phyloP scores from a whole-genome alignment of 2,113 vertebrate species.

The Isichthys henryi region DNA sequence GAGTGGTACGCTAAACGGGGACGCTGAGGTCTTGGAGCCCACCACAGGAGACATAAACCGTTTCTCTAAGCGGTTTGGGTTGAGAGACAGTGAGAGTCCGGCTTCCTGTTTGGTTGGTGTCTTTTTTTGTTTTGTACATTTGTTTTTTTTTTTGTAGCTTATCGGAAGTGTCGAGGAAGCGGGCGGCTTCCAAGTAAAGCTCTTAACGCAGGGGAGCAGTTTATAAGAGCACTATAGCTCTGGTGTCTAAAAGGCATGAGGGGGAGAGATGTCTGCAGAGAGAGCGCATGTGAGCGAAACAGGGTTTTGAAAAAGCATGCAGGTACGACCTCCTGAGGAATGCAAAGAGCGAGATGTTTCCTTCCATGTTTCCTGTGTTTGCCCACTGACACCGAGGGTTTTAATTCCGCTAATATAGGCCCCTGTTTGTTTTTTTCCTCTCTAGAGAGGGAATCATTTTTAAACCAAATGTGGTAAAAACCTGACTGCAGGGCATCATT shows the following conservation, averaged over 20 bases:
- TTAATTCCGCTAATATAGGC: background rate
- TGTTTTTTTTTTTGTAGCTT: background rate
- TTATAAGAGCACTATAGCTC: background rate
- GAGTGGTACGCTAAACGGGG: conserved; percentile 1
- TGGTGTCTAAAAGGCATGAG: background rate
- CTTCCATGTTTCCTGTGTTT: background rate
- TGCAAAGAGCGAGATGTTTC: background rate
- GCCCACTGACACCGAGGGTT: background rate
- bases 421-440: background rate
- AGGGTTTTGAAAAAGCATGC: background rate
- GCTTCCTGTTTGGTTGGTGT: background rate
- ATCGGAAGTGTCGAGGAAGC: background rate
- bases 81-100: too few species aligned
- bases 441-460: background rate
- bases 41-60: background rate
- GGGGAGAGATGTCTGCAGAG: background rate
- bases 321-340: background rate
- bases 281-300: background rate
- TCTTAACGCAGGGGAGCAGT: background rate
- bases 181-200: background rate
- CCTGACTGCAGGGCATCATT: background rate
- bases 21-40: background rate
- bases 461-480: background rate
- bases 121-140: background rate
- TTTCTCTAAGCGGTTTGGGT: background rate